Conservation (phyloP, 2,888 invertebrate genomes). For the Aelia acuminata region DNA sequence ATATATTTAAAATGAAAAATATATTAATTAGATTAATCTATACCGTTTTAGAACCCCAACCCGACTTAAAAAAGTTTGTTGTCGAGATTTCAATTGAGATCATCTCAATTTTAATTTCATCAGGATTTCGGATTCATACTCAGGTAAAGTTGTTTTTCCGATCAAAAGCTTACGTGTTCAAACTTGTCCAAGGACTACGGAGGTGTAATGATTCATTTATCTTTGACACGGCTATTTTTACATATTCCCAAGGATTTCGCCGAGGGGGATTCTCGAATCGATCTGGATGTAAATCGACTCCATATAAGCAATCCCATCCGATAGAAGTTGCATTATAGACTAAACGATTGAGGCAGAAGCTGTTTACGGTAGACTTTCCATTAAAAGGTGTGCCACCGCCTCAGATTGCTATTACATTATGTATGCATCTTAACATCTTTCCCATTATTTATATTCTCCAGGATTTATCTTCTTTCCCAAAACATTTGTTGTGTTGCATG, state of each 20-base stretch:
- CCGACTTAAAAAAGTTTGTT: no score
- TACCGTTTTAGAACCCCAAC: no score
- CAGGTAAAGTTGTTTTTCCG: neutral
- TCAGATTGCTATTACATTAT: slow-evolving; percentile 19
- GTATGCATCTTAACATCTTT: slow-evolving; percentile 18
- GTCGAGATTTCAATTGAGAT: no score
- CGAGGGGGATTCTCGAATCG: neutral
- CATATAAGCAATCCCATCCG: neutral
- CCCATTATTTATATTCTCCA: slow-evolving; percentile 17
- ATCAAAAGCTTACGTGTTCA: neutral
- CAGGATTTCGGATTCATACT: neutral
- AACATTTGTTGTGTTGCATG: slow-evolving; percentile 20
- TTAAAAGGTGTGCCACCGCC: slow-evolving; percentile 10
- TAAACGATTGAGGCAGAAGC: slow-evolving; percentile 3
- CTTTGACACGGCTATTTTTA: slow-evolving; percentile 18
- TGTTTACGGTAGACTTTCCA: slow-evolving; percentile 16
- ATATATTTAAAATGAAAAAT: no score
- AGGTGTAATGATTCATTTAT: neutral
- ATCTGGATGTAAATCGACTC: slow-evolving; percentile 25
- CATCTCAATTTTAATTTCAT: no score
- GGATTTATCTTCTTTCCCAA: slow-evolving; percentile 17
- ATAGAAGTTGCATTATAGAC: slow-evolving; percentile 21
- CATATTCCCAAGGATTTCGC: slow-evolving; percentile 27
- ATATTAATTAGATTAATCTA: no score
- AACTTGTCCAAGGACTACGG: neutral